phyloP scores from a whole-genome alignment of 2,113 vertebrate genomes.

The Clinocottus analis region DNA sequence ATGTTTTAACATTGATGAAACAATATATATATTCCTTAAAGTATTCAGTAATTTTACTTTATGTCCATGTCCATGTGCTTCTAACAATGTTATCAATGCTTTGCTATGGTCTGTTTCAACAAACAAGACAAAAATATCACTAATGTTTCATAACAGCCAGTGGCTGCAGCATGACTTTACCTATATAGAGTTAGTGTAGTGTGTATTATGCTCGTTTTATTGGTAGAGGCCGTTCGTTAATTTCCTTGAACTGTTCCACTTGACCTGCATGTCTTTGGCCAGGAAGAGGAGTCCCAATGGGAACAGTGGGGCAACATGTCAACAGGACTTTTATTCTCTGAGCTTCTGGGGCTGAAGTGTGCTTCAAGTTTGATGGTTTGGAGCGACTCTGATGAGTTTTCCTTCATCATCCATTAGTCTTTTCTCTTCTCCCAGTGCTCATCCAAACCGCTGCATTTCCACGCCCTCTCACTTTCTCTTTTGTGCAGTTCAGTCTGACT shows the following conservation, averaged over 20 bases:
- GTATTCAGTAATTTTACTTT: neutral
- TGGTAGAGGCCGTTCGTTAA: neutral
- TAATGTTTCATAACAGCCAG: no score
- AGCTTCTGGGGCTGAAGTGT: neutral
- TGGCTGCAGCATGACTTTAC: neutral
- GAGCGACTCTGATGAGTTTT: neutral
- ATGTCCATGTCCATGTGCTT: neutral
- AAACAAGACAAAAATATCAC: no score
- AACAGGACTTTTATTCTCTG: neutral
- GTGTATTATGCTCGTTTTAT: neutral
- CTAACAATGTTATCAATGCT: neutral
- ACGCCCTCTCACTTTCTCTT: neutral
- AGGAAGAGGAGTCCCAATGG: slow-evolving; percentile 1
- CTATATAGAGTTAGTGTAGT: neutral
- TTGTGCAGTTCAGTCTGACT: neutral
- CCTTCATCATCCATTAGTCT: neutral
- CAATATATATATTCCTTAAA: neutral
- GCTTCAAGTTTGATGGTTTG: neutral
- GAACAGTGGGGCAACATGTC: neutral
- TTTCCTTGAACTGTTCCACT: neutral
- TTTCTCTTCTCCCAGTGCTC: neutral
- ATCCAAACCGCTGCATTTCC: neutral
- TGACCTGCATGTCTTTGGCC: neutral
- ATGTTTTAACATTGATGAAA: neutral
- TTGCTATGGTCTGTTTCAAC: no score